Conservation (phyloP, 1,140 invertebrate genomes). For the Leptinotarsa lineolata region DNA sequence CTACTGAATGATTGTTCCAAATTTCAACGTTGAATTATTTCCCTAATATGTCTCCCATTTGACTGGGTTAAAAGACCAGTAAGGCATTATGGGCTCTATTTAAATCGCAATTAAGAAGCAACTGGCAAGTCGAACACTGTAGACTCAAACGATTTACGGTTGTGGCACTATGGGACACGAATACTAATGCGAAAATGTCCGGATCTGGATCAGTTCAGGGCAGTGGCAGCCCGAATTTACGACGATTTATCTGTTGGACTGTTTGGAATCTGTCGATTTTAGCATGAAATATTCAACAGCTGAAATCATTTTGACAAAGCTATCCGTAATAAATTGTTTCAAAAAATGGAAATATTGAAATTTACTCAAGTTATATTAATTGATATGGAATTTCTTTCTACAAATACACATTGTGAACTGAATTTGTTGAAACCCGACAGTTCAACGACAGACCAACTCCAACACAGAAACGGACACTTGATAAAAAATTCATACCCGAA, state of each 20-base stretch:
- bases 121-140: constrained; percentile 28
- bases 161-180: constrained; percentile 33
- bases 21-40: neutral
- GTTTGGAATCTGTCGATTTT: too few species aligned
- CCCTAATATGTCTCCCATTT: neutral
- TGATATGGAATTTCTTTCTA: too few species aligned
- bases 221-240: neutral
- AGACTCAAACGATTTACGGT: constrained; percentile 35
- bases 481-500: too few species aligned
- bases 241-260: neutral
- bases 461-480: too few species aligned
- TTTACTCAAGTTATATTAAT: too few species aligned
- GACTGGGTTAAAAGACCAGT: constrained; percentile 2
- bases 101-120: constrained; percentile 37
- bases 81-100: constrained; percentile 28
- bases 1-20: neutral
- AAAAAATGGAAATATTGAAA: too few species aligned
- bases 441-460: too few species aligned
- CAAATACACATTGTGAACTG: too few species aligned
- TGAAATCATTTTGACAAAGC: too few species aligned
- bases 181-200: constrained; percentile 32
- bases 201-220: constrained; percentile 20
- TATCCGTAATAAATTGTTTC: too few species aligned
- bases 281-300: too few species aligned
- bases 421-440: too few species aligned